Percentiles rank a stretch among this genome's conserved stretches.
Conservation (phyloP, 92 coral and sea anemone species). For the Heliopora coerulea region DNA sequence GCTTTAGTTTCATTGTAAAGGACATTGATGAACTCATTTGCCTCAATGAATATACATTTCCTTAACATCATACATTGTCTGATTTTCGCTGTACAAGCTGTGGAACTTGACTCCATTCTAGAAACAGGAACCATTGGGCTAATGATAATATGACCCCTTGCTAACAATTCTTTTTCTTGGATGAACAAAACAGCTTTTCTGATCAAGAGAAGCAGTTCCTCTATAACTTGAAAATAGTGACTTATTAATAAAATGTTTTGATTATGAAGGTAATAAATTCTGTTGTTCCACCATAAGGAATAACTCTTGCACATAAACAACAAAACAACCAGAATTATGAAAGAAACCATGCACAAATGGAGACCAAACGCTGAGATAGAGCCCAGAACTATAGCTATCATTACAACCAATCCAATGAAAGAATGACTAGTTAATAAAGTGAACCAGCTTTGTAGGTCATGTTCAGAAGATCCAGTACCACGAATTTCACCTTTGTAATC, state of each 20-base stretch:
- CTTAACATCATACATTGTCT: constrained; percentile 25
- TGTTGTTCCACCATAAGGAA: constrained; percentile 8
- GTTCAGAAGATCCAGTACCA: constrained; percentile 1
- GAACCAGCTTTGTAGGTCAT: background rate
- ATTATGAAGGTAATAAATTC: constrained; percentile 31
- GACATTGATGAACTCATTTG: background rate
- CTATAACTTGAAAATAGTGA: constrained; percentile 44
- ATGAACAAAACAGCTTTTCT: constrained; percentile 70
- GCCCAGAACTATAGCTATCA: constrained; percentile 20
- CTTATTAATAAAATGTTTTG: constrained; percentile 42
- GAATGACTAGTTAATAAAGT: constrained; percentile 8
- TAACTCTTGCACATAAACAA: background rate
- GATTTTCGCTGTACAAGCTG: background rate
- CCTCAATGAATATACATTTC: constrained; percentile 10
- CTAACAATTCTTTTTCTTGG: constrained; percentile 82
- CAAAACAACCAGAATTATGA: background rate
- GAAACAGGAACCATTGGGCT: constrained; percentile 54
- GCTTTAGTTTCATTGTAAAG: constrained; percentile 15
- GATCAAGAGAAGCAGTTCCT: constrained; percentile 44
- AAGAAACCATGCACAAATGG: background rate
- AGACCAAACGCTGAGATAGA: background rate
- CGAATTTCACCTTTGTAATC: background rate
- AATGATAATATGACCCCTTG: constrained; percentile 74
- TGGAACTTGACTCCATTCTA: constrained; percentile 7
- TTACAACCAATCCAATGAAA: constrained; percentile 4